Base-by-base conservation (phyloP, 1,140 invertebrate genomes). In the Periplaneta americana region DNA sequence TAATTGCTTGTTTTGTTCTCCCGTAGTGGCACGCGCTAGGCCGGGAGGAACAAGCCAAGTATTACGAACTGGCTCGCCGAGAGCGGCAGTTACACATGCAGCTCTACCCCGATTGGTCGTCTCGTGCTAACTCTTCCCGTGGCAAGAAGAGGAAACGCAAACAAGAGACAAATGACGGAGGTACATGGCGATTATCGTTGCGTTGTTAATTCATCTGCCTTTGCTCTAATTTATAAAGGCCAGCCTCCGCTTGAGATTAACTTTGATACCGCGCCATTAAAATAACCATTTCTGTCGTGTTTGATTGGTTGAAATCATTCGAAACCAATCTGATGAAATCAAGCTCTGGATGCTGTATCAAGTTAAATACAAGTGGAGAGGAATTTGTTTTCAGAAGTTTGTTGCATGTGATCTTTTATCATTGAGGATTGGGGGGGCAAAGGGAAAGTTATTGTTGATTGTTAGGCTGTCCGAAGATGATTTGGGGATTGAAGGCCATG, bases 71-170 rank as follows among this genome's bases (percentile, higher is more conserved):
- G 94, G 98, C 98, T 86, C 93, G 96, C 88, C 95, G 97, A 90
- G 98, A 99, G 91, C 95, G 98, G 90, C 97, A 99, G 92, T 93
- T 98, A 90, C 98, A 99, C 93, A 97, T 98, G 95, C 96, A 98
- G 93, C 94, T 98, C 89, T 99, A 99, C 93, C 98, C 98, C 88
- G 97, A 98, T 92, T 99, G 98, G 98, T 97, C 96, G 90, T 96
- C 95, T 91, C 98, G 98, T 89, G 94, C 98, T 91, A 99, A 99
- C 93, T 95, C 96, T 91, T 95, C 96, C 92, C 95, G 96, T 91
- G 96, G 95, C 92, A 98, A 99, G 94, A 99, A 99, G 94, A 98
- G 98, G 94, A 99, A 98, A 92, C 94, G 97, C 93, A 99, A 98
- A 94, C 96, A 97, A 94, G 97, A 98, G 92, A 96, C 95, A 93